Evolutionary conservation across 2,113 vertebrate species (phyloP).

Genomic region (Sphyrna mokarran): DNA sequence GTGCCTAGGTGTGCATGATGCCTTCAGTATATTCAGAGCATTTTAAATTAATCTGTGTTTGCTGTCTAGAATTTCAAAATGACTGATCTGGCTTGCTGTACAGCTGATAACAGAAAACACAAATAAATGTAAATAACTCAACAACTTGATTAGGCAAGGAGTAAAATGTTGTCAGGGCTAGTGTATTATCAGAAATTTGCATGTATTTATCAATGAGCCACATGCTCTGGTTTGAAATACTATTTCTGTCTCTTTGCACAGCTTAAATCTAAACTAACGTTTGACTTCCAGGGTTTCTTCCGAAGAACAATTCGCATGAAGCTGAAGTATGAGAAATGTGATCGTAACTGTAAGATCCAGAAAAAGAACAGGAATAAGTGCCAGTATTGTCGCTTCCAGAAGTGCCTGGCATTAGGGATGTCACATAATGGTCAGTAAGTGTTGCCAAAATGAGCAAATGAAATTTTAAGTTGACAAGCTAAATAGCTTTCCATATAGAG

Average conservation of each 20-base stretch:
- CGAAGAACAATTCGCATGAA: slow-evolving; percentile 93
- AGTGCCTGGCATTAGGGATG: slow-evolving; percentile 93
- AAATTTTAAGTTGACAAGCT: neutral
- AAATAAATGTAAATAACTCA: neutral
- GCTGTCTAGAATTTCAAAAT: neutral
- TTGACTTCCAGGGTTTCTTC: slow-evolving; percentile 81
- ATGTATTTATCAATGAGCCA: neutral
- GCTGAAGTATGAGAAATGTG: slow-evolving; percentile 87
- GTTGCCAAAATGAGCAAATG: neutral
- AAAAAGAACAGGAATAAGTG: slow-evolving; percentile 98
- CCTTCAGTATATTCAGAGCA: neutral
- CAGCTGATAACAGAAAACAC: neutral
- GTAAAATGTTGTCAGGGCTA: neutral
- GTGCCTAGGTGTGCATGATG: neutral
- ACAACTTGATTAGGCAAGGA: neutral
- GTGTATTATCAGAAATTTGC: neutral
- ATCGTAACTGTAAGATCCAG: slow-evolving; percentile 88
- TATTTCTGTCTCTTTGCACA: neutral
- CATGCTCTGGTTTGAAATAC: neutral
- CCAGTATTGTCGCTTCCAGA: slow-evolving; percentile 98
- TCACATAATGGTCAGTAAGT: slow-evolving; percentile 83
- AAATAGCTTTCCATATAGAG: neutral
- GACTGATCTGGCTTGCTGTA: neutral
- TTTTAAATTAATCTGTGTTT: neutral
- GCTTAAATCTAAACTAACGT: neutral